Evolutionary conservation across 2,888 invertebrate genomes (phyloP), one percentile per base, ranked within the genome.

Genomic region (Polylopha cassiicola): DNA sequence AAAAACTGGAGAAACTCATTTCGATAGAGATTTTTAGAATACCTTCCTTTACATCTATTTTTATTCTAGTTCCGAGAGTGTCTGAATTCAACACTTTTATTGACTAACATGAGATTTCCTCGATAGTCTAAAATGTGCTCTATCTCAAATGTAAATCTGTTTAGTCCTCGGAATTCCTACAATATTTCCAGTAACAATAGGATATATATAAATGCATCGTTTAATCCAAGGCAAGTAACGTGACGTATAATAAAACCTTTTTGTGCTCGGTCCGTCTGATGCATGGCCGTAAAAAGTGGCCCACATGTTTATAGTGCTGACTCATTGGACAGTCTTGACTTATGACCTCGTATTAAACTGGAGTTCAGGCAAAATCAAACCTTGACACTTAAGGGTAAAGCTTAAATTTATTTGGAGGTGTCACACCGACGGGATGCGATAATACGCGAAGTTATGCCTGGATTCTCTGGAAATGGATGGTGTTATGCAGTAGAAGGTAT

Each of bases 261-360:
- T 67, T 64, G 56, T 56, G 55, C 47, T 39, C 47, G 53, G 62
- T 60, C 58, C 61, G 58, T 52, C 48, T 50, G 52, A 58, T 51
- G 54, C 53, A 52, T 44, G 53, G 31, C 51, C 43, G 51, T 51
- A 55, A 59, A 59, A 58, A 59, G 54, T 53, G 49, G 54, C 50
- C 64, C 75, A 77, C 72, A 68, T 77, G 73, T 64, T 69, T 68
- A 65, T 61, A 65, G 49, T 61, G 77, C 73, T 75, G 74, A 80
- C 54, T 80, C 78, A 79, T 61, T 53, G 57, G 51, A 50, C 51
- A 48, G 43, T 38, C 47, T 49, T 53, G 51, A 50, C 49, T 49
- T 51, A 54, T 47, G 43, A 53, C 52, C 54, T 53, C 31, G 38
- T 30, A 42, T 45, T 24, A 24, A 23, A 27, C 14, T 15, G 8